Percentiles rank a stretch among this genome's conserved stretches.
phyloP scores from a whole-genome alignment of 2,797 vertebrate genomes.

The Acanthurus tractus region DNA sequence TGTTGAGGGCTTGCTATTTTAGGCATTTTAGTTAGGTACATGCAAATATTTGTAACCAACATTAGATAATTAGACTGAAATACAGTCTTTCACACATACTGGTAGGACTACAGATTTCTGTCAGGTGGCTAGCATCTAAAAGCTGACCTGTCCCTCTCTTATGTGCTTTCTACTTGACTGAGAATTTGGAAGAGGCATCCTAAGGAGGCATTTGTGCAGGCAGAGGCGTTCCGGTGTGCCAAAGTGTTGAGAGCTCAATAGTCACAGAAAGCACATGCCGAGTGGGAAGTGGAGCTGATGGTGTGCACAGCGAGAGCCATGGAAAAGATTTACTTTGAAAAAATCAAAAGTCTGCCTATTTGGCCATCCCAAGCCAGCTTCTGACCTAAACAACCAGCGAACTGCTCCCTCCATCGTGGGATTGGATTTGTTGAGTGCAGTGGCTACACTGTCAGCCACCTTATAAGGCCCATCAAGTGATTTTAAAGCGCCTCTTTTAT shows the following conservation, averaged over 20 bases:
- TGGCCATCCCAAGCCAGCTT: too few species aligned
- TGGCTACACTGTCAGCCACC: constrained; percentile 12
- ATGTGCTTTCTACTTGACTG: constrained; percentile 24
- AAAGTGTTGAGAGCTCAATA: constrained; percentile 12
- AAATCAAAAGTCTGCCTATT: constrained; percentile 18
- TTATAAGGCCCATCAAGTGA: constrained; percentile 19
- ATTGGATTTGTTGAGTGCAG: constrained; percentile 41
- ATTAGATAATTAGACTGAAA: background rate
- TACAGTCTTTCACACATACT: background rate
- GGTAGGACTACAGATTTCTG: background rate
- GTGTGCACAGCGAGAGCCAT: constrained; percentile 8
- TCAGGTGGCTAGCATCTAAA: background rate
- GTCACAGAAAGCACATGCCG: background rate
- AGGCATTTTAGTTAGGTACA: too few species aligned
- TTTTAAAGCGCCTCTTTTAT: constrained; percentile 33
- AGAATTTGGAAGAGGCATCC: constrained; percentile 2
- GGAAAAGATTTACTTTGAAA: constrained; percentile 41
- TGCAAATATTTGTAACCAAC: too few species aligned
- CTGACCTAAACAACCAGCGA: background rate
- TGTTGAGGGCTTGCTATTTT: too few species aligned
- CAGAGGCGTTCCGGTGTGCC: constrained; percentile 10
- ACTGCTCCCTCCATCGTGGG: constrained; percentile 8
- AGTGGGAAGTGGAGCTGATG: constrained; percentile 23
- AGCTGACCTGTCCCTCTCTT: background rate
- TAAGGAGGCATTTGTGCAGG: constrained; percentile 13